Conservation (phyloP, 2,113 vertebrate species). For the Elaphurus davidianus region DNA sequence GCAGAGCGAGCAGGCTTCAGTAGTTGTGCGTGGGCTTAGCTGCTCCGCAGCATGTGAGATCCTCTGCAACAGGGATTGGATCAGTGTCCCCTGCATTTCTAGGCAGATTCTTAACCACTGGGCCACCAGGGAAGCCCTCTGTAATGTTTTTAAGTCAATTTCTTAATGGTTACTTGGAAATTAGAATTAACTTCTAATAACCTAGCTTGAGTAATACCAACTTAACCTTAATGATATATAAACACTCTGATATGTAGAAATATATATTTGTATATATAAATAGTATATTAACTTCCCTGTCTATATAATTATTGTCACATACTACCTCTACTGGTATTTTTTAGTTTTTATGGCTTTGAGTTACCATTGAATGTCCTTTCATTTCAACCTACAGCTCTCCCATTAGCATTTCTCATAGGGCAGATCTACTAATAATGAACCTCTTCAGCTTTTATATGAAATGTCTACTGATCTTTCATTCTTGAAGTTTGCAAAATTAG, state of each 20-base stretch:
- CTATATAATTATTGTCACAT: not conserved
- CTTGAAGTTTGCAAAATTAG: not conserved
- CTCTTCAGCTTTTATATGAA: not conserved
- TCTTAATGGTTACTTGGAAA: not conserved
- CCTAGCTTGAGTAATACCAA: not conserved
- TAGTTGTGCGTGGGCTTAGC: not conserved
- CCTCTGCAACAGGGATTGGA: not conserved
- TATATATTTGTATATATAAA: not conserved
- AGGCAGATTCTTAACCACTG: not conserved
- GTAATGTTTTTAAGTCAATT: not conserved
- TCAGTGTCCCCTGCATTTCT: not conserved
- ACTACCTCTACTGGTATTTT: not conserved
- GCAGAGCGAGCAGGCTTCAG: not conserved
- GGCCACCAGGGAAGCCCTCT: not conserved
- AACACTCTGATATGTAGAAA: not conserved
- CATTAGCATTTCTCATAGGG: not conserved
- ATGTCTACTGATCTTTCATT: not conserved
- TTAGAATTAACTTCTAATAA: not conserved
- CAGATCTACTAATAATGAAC: not conserved
- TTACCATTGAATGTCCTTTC: not conserved
- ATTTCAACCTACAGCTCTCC: not conserved
- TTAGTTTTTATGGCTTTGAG: not conserved
- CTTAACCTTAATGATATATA: not conserved
- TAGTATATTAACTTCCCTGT: not conserved
- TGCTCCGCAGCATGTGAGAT: not conserved